Evolutionary conservation across 1,140 invertebrate species (phyloP).

Genomic region (Hirudo medicinalis): DNA sequence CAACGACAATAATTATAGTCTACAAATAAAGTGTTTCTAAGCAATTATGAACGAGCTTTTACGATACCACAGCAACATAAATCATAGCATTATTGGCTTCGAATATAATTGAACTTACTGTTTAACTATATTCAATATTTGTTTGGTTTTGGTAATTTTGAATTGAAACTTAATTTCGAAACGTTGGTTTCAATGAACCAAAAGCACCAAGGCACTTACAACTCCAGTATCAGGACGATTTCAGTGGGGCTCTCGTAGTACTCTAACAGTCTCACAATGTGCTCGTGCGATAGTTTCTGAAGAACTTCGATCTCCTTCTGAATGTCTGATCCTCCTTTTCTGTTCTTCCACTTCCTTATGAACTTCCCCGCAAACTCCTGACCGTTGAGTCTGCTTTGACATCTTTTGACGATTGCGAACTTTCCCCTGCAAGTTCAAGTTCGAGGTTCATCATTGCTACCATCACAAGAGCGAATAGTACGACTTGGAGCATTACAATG

Average conservation of each 20-base stretch:
- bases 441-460: too few species aligned
- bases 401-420: neutral
- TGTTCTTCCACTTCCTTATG: slow-evolving; percentile 13
- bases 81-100: too few species aligned
- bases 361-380: slow-evolving; percentile 1
- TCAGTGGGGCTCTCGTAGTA: slow-evolving; percentile 44
- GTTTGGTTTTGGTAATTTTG: too few species aligned
- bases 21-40: too few species aligned
- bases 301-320: slow-evolving; percentile 47
- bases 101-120: too few species aligned
- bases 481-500: neutral
- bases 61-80: too few species aligned
- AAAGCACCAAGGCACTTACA: slow-evolving; percentile 38
- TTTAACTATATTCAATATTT: too few species aligned
- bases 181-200: neutral
- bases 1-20: neutral
- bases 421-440: slow-evolving; percentile 1
- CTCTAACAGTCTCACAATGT: slow-evolving; percentile 47
- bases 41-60: too few species aligned
- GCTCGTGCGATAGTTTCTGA: slow-evolving; percentile 43
- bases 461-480: too few species aligned
- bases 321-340: slow-evolving; percentile 40
- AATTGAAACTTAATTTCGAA: too few species aligned
- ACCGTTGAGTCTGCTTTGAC: neutral
- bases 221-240: slow-evolving; percentile 47